These are phyloP conservation scores for Acronicta aceris DNA, from an alignment of 2,888 invertebrate genomes.

Conservation along the genomic window DNA sequence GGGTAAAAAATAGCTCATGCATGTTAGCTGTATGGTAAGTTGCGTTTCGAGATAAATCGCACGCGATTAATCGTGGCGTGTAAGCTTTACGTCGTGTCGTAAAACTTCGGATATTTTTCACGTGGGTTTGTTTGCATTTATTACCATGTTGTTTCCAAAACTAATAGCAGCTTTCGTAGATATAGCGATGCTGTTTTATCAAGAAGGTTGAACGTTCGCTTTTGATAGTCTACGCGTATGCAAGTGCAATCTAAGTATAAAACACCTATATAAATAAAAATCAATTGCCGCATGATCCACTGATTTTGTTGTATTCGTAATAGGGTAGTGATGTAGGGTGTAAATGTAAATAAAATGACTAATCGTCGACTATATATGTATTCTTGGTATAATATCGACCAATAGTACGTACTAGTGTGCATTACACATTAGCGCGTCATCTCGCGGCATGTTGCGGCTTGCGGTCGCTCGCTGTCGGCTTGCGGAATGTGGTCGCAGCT, in stretches of 20 bases:
- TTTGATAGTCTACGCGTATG: too few relatives aligned
- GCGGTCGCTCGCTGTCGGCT: constrained; percentile 27
- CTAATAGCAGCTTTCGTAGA: neutral
- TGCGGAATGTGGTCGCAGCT: constrained; percentile 36
- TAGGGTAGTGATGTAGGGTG: too few relatives aligned
- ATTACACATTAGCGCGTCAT: constrained; percentile 10
- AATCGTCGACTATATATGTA: too few relatives aligned
- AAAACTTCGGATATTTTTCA: constrained; percentile 24
- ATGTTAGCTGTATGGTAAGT: constrained; percentile 6
- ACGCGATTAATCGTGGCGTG: constrained; percentile 32
- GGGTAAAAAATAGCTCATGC: constrained; percentile 5
- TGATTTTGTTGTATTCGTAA: too few relatives aligned
- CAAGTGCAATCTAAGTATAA: too few relatives aligned
- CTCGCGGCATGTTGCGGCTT: constrained; percentile 28
- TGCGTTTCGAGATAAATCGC: constrained; percentile 34
- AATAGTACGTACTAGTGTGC: neutral
- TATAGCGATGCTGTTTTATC: too few relatives aligned
- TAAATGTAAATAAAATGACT: too few relatives aligned
- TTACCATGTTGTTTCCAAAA: neutral
- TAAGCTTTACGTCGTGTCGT: constrained; percentile 1
- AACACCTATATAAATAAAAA: too few relatives aligned
- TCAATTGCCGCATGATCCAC: too few relatives aligned
- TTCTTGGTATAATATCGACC: too few relatives aligned
- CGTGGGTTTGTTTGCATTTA: constrained; percentile 3
- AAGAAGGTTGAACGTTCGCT: too few relatives aligned